Conservation (phyloP, 1,140 invertebrate genomes). For the Maconellicoccus hirsutus region DNA sequence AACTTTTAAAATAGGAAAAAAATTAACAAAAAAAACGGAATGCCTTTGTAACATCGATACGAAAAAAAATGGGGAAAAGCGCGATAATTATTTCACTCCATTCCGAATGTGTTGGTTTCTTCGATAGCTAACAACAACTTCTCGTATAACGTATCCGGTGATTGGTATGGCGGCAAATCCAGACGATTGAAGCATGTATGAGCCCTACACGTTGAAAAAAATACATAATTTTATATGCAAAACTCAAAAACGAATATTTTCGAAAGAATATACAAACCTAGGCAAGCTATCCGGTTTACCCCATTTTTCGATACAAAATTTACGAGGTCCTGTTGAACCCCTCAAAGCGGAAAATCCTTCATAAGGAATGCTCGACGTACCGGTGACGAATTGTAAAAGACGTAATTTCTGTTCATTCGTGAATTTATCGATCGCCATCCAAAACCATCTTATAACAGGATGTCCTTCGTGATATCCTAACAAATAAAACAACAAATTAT, state of each 20-base stretch:
- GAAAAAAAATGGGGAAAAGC: neutral
- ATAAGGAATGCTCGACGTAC: slow-evolving; percentile 92
- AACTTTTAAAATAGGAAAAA: slow-evolving; percentile 3
- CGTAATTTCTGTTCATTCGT: slow-evolving; percentile 87
- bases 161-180: slow-evolving; percentile 90
- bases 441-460: slow-evolving; percentile 91
- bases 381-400: slow-evolving; percentile 91
- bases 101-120: slow-evolving; percentile 95
- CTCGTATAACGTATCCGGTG: slow-evolving; percentile 82
- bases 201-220: slow-evolving; percentile 47
- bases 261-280: slow-evolving; percentile 44
- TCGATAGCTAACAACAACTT: slow-evolving; percentile 90
- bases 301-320: slow-evolving; percentile 98
- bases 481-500: slow-evolving; percentile 25
- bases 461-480: slow-evolving; percentile 87
- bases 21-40: neutral
- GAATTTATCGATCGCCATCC: slow-evolving; percentile 83
- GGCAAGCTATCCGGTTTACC: slow-evolving; percentile 88
- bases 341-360: slow-evolving; percentile 90
- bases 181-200: slow-evolving; percentile 97
- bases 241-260: slow-evolving; percentile 12
- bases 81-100: slow-evolving; percentile 53
- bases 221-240: slow-evolving; percentile 29
- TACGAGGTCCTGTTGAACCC: slow-evolving; percentile 86
- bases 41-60: neutral